These are phyloP conservation scores for Choristoneura fumiferana DNA, from an alignment of 1,140 invertebrate species.

Conservation along the genomic window DNA sequence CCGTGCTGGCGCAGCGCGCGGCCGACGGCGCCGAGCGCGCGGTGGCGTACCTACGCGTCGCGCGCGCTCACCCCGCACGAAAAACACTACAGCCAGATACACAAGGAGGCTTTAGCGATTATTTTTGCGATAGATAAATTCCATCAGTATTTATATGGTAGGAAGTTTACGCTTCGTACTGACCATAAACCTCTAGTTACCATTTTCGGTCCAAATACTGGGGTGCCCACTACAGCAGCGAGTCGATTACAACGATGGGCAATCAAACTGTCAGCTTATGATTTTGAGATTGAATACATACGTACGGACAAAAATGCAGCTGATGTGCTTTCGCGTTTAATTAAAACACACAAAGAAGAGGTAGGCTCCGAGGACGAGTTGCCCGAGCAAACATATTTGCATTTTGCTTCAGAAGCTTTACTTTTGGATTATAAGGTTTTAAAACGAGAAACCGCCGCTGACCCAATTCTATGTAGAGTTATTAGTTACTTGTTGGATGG, in stretches of 20 bases:
- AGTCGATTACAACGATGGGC: conserved; percentile 49
- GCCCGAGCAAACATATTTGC: conserved; percentile 16
- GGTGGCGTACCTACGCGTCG: conserved; percentile 50
- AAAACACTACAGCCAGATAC: conserved; percentile 63
- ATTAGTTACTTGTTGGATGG: neutral
- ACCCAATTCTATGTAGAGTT: conserved; percentile 1
- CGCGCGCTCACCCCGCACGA: conserved; percentile 43
- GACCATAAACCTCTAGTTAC: conserved; percentile 69
- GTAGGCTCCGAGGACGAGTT: neutral
- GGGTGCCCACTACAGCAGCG: conserved; percentile 36
- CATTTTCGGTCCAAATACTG: conserved; percentile 41
- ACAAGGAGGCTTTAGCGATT: conserved; percentile 72
- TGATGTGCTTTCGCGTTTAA: conserved; percentile 4
- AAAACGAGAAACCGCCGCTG: neutral
- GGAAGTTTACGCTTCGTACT: conserved; percentile 61
- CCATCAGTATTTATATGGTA: conserved; percentile 63
- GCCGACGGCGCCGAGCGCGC: neutral
- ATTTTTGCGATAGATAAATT: conserved; percentile 61
- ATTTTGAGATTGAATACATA: conserved; percentile 37
- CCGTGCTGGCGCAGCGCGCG: neutral
- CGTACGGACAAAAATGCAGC: conserved; percentile 11
- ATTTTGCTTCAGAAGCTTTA: conserved; percentile 2
- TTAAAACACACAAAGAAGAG: neutral
- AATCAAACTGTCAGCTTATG: conserved; percentile 40
- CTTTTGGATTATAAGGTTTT: conserved; percentile 16